These are phyloP conservation scores for Hypomecis atomaria DNA, from an alignment of 2,888 invertebrate genomes.

Conservation along the genomic window DNA sequence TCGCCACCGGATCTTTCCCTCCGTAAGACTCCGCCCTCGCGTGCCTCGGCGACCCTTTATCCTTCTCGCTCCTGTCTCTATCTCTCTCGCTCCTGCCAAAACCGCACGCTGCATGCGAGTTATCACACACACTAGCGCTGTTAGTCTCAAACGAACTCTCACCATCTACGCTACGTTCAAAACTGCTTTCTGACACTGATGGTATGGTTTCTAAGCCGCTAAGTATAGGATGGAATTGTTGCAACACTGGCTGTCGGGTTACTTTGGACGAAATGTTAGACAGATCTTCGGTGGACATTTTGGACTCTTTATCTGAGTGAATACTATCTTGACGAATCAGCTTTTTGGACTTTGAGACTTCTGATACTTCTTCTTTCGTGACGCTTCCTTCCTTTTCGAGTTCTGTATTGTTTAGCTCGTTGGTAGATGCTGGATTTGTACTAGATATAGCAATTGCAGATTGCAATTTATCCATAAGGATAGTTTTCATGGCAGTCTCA, in stretches of 20 bases:
- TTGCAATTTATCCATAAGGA: slow-evolving; percentile 77
- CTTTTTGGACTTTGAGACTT: slow-evolving; percentile 54
- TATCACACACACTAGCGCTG: slow-evolving; percentile 81
- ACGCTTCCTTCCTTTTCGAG: slow-evolving; percentile 23
- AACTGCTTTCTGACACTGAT: slow-evolving; percentile 70
- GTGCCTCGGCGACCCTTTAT: slow-evolving; percentile 77
- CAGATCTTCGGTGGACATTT: slow-evolving; percentile 68
- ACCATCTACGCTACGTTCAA: slow-evolving; percentile 69
- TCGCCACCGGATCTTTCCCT: slow-evolving; percentile 63
- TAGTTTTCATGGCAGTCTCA: slow-evolving; percentile 76
- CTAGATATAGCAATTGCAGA: slow-evolving; percentile 47
- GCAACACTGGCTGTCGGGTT: slow-evolving; percentile 63
- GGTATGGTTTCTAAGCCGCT: slow-evolving; percentile 78
- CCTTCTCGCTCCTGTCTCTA: slow-evolving; percentile 64
- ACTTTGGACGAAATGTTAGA: slow-evolving; percentile 60
- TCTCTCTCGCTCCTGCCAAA: slow-evolving; percentile 75
- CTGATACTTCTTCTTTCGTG: slow-evolving; percentile 40
- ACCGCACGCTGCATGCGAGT: slow-evolving; percentile 83
- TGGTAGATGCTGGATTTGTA: slow-evolving; percentile 13
- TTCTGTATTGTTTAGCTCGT: slow-evolving; percentile 21
- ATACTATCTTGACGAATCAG: slow-evolving; percentile 71
- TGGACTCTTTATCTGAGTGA: slow-evolving; percentile 59
- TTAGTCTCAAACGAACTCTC: slow-evolving; percentile 66
- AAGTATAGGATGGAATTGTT: slow-evolving; percentile 71
- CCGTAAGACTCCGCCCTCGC: slow-evolving; percentile 84